phyloP scores from a whole-genome alignment of 2,888 invertebrate genomes.

The Fragum whitleyi region DNA sequence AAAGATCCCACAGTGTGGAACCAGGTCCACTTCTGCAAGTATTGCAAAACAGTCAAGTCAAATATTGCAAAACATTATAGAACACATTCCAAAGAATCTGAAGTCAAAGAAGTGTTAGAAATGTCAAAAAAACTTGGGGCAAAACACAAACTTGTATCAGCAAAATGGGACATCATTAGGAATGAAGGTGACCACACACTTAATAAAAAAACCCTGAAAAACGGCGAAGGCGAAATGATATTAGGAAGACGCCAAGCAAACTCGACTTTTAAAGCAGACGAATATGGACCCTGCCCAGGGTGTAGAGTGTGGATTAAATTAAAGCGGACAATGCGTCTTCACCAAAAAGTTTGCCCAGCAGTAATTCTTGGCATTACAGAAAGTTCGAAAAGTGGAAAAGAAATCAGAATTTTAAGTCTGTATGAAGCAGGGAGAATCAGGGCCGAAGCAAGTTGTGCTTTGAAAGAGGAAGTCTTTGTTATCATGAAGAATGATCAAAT shows the following conservation, averaged over 20 bases:
- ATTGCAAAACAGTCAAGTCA: background rate
- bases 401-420: conserved; percentile 8
- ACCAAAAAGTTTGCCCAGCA: conserved; percentile 9
- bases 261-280: background rate
- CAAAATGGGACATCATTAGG: conserved; percentile 32
- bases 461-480: conserved; percentile 14
- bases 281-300: conserved; percentile 18
- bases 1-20: conserved; percentile 5
- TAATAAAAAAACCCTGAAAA: conserved; percentile 15
- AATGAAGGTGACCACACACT: conserved; percentile 26
- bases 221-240: conserved; percentile 1
- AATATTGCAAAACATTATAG: conserved; percentile 13
- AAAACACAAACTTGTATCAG: conserved; percentile 26
- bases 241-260: background rate
- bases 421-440: conserved; percentile 5
- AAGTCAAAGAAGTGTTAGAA: conserved; percentile 45
- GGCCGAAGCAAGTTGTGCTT: conserved; percentile 4
- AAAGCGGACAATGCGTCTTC: background rate
- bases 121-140: conserved; percentile 21
- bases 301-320: conserved; percentile 12
- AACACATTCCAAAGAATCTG: conserved; percentile 40
- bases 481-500: conserved; percentile 18
- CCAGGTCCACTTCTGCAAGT: conserved; percentile 1
- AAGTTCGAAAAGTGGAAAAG: conserved; percentile 2
- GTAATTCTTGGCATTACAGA: conserved; percentile 11